Percentiles rank a stretch among this genome's conserved stretches.
phyloP scores from a whole-genome alignment of 1,140 invertebrate species.

The Helicorthomorpha holstii region DNA sequence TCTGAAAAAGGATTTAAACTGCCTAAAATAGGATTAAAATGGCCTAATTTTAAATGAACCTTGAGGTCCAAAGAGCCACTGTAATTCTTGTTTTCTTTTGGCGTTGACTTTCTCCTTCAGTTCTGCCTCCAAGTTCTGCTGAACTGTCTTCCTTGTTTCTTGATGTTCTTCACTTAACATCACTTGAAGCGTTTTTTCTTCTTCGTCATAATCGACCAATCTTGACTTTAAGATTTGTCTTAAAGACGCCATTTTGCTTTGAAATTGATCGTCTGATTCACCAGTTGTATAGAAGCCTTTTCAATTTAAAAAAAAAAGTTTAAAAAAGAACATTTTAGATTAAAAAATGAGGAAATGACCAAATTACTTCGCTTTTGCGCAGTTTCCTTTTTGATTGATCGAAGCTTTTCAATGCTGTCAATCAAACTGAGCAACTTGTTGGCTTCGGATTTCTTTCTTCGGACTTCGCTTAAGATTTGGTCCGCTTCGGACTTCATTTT shows the following conservation, averaged over 20 bases:
- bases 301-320: constrained; percentile 1
- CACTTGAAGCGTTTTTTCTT: constrained; percentile 30
- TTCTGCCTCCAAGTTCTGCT: neutral
- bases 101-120: constrained; percentile 6
- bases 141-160: constrained; percentile 9
- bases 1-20: no score
- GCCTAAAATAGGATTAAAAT: neutral
- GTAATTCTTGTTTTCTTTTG: constrained; percentile 2
- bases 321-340: neutral
- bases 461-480: constrained; percentile 43
- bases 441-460: constrained; percentile 45
- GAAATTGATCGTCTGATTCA: constrained; percentile 1
- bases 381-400: constrained; percentile 38
- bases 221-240: constrained; percentile 28
- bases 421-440: constrained; percentile 41
- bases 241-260: constrained; percentile 17
- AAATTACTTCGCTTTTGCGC: constrained; percentile 38
- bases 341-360: constrained; percentile 13
- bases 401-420: constrained; percentile 39
- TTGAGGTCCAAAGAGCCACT: constrained; percentile 14
- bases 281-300: neutral
- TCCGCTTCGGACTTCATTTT: constrained; percentile 47
- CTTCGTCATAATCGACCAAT: constrained; percentile 28
- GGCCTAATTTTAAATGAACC: constrained; percentile 8
- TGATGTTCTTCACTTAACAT: constrained; percentile 27